These are phyloP conservation scores for Stichopus chloronotus DNA, from an alignment of 35 echinoderm and acorn worm species.

Conservation along the genomic window DNA sequence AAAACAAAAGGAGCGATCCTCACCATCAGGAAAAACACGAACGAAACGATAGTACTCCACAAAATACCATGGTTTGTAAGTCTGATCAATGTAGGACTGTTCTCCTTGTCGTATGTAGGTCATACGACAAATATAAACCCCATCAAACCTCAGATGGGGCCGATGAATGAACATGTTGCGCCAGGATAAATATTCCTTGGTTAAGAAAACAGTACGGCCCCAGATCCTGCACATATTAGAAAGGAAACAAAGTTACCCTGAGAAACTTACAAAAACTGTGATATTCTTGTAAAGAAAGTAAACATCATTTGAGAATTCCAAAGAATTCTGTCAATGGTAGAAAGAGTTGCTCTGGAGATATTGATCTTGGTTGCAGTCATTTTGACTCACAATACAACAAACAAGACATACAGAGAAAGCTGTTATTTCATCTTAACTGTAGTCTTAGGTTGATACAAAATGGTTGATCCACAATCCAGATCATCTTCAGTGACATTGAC, in stretches of 20 bases:
- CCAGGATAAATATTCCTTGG: conserved; percentile 82
- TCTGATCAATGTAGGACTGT: conserved; percentile 67
- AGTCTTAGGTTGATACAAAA: no score
- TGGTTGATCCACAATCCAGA: no score
- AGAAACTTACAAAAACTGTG: not conserved
- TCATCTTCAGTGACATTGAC: no score
- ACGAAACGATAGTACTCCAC: conserved; percentile 94
- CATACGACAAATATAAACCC: conserved; percentile 86
- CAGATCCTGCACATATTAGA: conserved; percentile 69
- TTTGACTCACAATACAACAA: no score
- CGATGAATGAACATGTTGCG: conserved; percentile 81
- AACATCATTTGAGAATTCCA: not conserved
- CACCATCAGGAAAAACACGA: conserved; percentile 91
- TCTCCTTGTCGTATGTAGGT: conserved; percentile 86
- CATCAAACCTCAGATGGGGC: conserved; percentile 82
- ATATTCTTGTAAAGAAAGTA: not conserved
- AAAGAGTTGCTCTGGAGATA: no score
- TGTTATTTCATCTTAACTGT: no score
- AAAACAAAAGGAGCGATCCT: not conserved
- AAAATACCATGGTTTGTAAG: conserved; percentile 77
- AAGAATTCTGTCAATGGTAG: no score
- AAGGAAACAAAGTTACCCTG: not conserved
- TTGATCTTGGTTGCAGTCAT: no score
- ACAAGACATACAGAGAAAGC: no score
- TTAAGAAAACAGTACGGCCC: conserved; percentile 61